Evolutionary conservation across 2,113 vertebrate species (phyloP).

Genomic region (Terrapene triunguis): DNA sequence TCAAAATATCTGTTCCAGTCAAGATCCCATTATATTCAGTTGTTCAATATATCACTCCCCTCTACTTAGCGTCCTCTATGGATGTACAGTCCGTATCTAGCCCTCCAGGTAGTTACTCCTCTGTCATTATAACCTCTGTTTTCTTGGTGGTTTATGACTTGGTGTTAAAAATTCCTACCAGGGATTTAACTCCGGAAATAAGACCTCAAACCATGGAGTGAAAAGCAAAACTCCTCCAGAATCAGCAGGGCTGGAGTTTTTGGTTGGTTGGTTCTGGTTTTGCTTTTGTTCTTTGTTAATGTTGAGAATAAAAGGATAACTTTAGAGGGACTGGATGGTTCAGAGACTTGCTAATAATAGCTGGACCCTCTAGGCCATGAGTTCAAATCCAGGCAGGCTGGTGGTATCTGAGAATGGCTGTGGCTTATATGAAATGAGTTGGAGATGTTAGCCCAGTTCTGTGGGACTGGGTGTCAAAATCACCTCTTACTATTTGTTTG

Average conservation of each 20-base stretch:
- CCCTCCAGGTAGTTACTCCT: neutral
- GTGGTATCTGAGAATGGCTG: neutral
- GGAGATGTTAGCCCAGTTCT: neutral
- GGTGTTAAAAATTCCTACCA: neutral
- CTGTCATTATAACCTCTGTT: neutral
- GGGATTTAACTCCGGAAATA: neutral
- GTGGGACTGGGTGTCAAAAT: neutral
- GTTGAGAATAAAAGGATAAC: neutral
- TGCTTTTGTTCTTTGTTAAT: neutral
- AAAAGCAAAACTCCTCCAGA: neutral
- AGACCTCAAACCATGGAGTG: neutral
- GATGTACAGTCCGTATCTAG: neutral
- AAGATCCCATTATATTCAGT: neutral
- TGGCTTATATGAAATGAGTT: neutral
- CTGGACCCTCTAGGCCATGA: neutral
- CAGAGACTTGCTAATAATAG: neutral
- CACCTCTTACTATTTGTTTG: neutral
- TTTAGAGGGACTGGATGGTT: neutral
- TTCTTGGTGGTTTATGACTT: neutral
- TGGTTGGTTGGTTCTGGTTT: neutral
- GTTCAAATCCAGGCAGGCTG: neutral
- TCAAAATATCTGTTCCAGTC: neutral
- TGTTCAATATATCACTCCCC: fast-evolving
- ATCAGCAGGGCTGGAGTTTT: neutral
- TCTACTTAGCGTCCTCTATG: neutral